Evolutionary conservation across 2,888 invertebrate species (phyloP).

Genomic region (Geotrupes spiniger): DNA sequence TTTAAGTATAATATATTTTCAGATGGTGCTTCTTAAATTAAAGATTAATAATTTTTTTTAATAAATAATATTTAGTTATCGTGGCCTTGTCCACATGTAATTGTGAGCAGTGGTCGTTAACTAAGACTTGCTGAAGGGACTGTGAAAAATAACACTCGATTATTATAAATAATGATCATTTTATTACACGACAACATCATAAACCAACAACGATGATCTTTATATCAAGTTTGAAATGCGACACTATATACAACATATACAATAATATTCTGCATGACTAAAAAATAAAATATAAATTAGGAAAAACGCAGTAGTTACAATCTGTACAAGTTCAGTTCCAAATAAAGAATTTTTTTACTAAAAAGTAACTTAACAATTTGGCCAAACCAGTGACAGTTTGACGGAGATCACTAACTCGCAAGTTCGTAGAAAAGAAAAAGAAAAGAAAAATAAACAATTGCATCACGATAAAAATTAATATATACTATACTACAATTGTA

Average conservation of each 20-base stretch:
- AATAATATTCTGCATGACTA: constrained; percentile 26
- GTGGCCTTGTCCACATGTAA: too few relatives aligned
- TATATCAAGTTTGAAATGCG: constrained; percentile 41
- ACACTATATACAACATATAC: constrained; percentile 48
- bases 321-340: constrained; percentile 45
- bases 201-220: constrained; percentile 42
- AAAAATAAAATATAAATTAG: constrained; percentile 38
- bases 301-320: constrained; percentile 39
- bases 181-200: constrained; percentile 46
- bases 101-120: too few relatives aligned
- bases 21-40: too few relatives aligned
- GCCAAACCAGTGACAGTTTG: constrained; percentile 28
- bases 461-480: constrained; percentile 36
- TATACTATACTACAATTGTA: constrained; percentile 21
- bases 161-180: constrained; percentile 27
- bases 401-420: constrained; percentile 44
- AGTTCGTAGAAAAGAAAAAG: constrained; percentile 2
- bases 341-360: constrained; percentile 29
- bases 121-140: too few relatives aligned
- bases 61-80: too few relatives aligned
- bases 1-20: too few relatives aligned
- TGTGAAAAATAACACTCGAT: constrained; percentile 5
- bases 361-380: constrained; percentile 6
- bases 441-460: constrained; percentile 23
- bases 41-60: too few relatives aligned